A percentile compares a stretch with the other conserved stretches of the same genome.
These are phyloP conservation scores for Ictidomys tridecemlineatus DNA, from an alignment of 2,113 vertebrate genomes.

Conservation along the genomic window DNA sequence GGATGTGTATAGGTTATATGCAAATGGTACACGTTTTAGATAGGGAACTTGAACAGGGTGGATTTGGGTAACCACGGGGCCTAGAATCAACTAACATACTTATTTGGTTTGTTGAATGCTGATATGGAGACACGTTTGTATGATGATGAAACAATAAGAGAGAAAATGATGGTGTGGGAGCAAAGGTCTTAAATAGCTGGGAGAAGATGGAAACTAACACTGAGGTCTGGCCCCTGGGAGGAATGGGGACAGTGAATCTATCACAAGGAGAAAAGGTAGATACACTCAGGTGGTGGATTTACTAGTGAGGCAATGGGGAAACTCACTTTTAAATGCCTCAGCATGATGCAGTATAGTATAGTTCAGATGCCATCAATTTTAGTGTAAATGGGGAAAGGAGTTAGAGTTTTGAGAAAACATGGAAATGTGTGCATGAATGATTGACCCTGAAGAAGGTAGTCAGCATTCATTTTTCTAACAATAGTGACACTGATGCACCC, in stretches of 20 bases:
- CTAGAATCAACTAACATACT: background rate
- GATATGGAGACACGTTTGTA: background rate
- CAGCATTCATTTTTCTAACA: constrained; percentile 33
- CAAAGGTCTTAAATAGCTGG: background rate
- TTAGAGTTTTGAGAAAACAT: background rate
- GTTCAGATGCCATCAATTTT: background rate
- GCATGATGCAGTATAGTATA: background rate
- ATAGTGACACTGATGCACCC: background rate
- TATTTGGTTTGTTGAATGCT: background rate
- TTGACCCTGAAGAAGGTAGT: background rate
- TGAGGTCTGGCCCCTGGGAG: background rate
- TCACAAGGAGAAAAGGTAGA: background rate
- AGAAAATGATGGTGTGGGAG: background rate
- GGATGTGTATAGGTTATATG: background rate
- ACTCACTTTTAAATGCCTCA: background rate
- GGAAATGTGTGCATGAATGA: background rate
- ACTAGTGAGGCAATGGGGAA: background rate
- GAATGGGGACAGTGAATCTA: background rate
- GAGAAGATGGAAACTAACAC: background rate
- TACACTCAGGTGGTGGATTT: too few species aligned
- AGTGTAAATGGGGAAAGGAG: background rate
- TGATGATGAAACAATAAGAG: background rate
- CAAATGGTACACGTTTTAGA: background rate
- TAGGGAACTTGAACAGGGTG: background rate
- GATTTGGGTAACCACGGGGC: background rate